Evolutionary conservation across 2,888 invertebrate species (phyloP).

Genomic region (Agrotis puta): DNA sequence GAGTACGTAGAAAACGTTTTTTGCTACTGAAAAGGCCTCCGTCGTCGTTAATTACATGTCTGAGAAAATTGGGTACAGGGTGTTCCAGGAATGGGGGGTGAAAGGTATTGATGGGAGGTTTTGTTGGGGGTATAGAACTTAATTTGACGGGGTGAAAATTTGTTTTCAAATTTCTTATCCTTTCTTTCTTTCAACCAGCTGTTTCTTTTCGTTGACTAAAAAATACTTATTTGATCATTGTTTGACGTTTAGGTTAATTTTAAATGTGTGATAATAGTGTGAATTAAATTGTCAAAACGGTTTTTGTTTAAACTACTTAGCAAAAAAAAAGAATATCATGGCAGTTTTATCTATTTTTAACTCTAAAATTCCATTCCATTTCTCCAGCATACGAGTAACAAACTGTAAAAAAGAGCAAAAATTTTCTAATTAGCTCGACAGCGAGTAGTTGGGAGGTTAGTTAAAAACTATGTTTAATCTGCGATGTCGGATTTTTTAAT

Average conservation of each 20-base stretch:
- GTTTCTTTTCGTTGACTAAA: neutral
- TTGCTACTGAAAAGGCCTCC: constrained; percentile 85
- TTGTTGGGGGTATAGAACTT: neutral
- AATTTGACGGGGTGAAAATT: neutral
- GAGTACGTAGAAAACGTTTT: constrained; percentile 81
- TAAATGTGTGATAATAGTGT: neutral
- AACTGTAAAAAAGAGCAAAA: constrained; percentile 22
- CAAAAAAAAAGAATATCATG: too few species aligned
- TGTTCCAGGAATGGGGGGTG: constrained; percentile 63
- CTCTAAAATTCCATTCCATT: neutral
- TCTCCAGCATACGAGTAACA: neutral
- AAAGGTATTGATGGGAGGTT: constrained; percentile 21
- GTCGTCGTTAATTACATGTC: constrained; percentile 88
- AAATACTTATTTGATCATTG: neutral
- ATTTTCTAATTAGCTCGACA: constrained; percentile 20
- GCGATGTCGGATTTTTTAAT: constrained; percentile 32
- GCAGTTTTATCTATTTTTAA: neutral
- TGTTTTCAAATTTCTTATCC: neutral
- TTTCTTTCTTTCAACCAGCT: neutral
- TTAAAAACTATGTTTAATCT: constrained; percentile 33
- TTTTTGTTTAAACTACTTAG: too few species aligned
- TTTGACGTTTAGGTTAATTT: neutral
- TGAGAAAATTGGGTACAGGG: constrained; percentile 81
- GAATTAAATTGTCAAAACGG: too few species aligned
- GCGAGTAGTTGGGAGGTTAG: constrained; percentile 38